Percentiles rank a stretch among this genome's conserved stretches.
These are phyloP conservation scores for Onychorhynchus coronatus DNA, from an alignment of 2,113 vertebrate genomes.

Conservation along the genomic window DNA sequence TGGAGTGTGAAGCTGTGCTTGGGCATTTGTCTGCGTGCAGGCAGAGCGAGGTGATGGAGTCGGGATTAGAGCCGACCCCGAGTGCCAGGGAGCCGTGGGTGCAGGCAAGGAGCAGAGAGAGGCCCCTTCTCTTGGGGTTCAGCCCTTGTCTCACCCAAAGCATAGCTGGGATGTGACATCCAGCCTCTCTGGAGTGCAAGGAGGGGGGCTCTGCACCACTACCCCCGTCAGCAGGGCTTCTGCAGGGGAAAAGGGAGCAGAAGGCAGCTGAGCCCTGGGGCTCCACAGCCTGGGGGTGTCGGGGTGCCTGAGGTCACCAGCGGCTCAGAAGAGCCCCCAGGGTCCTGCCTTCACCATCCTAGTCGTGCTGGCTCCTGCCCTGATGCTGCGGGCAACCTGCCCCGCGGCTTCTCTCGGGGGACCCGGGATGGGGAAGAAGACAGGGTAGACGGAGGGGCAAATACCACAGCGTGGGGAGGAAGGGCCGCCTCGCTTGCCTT, in stretches of 20 bases:
- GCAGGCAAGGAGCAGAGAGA: neutral
- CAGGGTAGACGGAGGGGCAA: rapidly evolving
- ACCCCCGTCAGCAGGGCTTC: neutral
- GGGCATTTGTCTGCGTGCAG: conserved; percentile 39
- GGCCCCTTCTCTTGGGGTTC: neutral
- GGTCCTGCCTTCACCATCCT: neutral
- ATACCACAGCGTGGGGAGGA: neutral
- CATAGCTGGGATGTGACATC: neutral
- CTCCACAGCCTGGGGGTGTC: rapidly evolving
- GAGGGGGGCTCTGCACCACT: neutral
- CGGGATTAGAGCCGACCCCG: neutral
- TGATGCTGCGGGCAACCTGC: neutral
- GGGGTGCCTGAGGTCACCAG: neutral
- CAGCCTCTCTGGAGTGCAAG: neutral
- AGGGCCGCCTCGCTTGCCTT: neutral
- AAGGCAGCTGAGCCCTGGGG: neutral
- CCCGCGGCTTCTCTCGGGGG: neutral
- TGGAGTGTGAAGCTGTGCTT: conserved; percentile 41
- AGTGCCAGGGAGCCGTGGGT: neutral
- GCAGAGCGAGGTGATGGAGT: neutral
- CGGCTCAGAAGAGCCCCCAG: neutral
- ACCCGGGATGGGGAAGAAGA: neutral
- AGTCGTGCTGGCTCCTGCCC: neutral
- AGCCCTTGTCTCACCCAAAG: rapidly evolving
- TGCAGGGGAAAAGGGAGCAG: neutral